Evolutionary conservation across 2,797 vertebrate species (phyloP), one percentile per base, ranked within the genome.

Genomic region (Melanotaenia trifasciata): DNA sequence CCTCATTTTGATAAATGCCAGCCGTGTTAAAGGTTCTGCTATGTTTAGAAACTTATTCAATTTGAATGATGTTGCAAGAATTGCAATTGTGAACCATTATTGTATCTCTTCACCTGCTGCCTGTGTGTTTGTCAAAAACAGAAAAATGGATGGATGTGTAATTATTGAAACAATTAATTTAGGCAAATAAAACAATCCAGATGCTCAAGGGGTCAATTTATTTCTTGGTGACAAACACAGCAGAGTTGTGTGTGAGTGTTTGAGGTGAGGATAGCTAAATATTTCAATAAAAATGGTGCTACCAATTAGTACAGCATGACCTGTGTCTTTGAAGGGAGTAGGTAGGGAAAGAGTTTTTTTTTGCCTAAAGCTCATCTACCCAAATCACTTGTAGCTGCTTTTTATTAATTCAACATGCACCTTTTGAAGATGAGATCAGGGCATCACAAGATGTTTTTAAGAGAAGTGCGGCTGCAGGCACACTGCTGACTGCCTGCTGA

Each of bases 381-480:
- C 28, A 58, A 60, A 56, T 26, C 59, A 43, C 65, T 63, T 68
- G 62, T 26, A 56, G 59, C 68, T 67, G 64, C 62, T 62, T 24
- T n/a, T 75, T 77, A 87, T 87, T 85, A 81, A 90, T 88, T 85
- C 76, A 81, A 45, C 67, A 26, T 33, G 24, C 59, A 68, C 66
- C 36, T 65, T 79, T 81, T 79, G 74, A 81, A 80, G 76, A 71
- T 32, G 53, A 54, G 59, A 67, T 79, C 53, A 40, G 63, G 60
- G 70, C 58, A 57, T 32, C 32, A 22, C 22, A 38, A 63, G 40
- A 36, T 20, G 36, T 56, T 78, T 70, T 83, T 54, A 33, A 65
- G 54, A 50, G 60, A 24, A 80, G 58, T 69, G 43, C 32, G 60
- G 30, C 80, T 4, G 38, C 14, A 33, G 76, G 76, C 75, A 7